Percentiles rank a stretch among this genome's conserved stretches.
These are phyloP conservation scores for Cardiocondyla obscurior DNA, from an alignment of 1,140 invertebrate species.

Conservation along the genomic window DNA sequence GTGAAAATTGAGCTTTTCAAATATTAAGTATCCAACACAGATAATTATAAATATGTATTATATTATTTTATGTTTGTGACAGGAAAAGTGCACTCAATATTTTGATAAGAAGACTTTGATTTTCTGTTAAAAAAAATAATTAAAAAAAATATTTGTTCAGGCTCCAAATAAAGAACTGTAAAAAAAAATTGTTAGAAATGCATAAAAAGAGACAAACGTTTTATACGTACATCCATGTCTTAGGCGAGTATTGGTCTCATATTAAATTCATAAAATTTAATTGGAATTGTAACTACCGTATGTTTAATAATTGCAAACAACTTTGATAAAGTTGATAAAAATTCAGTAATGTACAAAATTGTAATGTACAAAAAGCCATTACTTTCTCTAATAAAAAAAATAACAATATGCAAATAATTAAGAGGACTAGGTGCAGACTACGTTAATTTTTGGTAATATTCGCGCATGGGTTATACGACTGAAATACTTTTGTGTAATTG, in stretches of 20 bases:
- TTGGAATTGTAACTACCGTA: not conserved
- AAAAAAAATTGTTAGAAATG: not conserved
- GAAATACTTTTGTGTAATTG: slow-evolving; percentile 88
- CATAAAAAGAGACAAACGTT: not conserved
- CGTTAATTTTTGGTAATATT: slow-evolving; percentile 51
- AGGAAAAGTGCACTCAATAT: not conserved
- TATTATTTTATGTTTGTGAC: not conserved
- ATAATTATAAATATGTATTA: slow-evolving; percentile 6
- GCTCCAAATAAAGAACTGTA: not conserved
- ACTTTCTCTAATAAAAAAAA: not conserved
- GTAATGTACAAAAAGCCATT: not conserved
- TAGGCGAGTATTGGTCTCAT: not conserved
- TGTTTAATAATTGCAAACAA: not conserved
- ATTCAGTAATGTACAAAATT: not conserved
- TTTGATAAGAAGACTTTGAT: not conserved
- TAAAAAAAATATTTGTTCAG: not conserved
- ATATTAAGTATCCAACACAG: not conserved
- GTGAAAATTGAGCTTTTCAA: not conserved
- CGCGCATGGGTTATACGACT: slow-evolving; percentile 77
- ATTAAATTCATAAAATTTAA: not conserved
- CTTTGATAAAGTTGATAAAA: not conserved
- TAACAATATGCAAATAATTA: not conserved
- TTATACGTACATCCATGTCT: not conserved
- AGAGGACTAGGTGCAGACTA: not conserved
- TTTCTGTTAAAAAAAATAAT: not conserved